A percentile compares a stretch with the other conserved stretches of the same genome.
Conservation (phyloP, 2,113 vertebrate genomes). For the Zosterops borbonicus region DNA sequence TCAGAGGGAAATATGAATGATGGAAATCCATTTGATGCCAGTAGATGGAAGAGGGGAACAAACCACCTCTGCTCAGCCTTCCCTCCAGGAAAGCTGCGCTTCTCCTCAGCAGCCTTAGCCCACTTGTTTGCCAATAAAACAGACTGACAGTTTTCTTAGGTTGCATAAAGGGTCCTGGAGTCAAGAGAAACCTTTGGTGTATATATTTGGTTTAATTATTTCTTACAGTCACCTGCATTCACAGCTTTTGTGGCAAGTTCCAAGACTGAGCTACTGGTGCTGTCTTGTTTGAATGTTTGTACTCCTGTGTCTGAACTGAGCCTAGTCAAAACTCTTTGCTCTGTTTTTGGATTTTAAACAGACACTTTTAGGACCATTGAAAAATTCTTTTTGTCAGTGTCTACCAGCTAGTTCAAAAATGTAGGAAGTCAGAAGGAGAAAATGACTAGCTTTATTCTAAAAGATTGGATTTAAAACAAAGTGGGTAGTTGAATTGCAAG, state of each 20-base stretch:
- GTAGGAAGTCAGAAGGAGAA: not conserved
- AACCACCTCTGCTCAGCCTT: not conserved
- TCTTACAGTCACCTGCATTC: not conserved
- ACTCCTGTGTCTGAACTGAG: not conserved
- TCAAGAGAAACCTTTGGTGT: not conserved
- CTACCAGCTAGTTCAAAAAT: not conserved
- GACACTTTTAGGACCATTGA: accelerated
- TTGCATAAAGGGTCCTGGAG: not conserved
- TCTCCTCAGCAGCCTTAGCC: not conserved
- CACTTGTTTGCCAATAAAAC: not conserved
- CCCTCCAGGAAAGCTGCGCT: too few species aligned
- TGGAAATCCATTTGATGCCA: not conserved
- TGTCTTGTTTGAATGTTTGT: not conserved
- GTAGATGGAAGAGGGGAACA: not conserved
- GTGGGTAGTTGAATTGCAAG: not conserved
- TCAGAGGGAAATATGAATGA: not conserved
- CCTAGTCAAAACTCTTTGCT: not conserved
- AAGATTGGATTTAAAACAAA: not conserved
- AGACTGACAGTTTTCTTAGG: not conserved
- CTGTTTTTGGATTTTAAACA: not conserved
- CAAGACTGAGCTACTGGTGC: accelerated
- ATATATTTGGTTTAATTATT: not conserved
- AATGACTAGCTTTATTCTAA: not conserved
- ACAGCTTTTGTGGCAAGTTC: not conserved
- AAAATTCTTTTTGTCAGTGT: not conserved